These are phyloP conservation scores for Jaculus jaculus DNA, from an alignment of 2,113 vertebrate genomes.

Conservation along the genomic window DNA sequence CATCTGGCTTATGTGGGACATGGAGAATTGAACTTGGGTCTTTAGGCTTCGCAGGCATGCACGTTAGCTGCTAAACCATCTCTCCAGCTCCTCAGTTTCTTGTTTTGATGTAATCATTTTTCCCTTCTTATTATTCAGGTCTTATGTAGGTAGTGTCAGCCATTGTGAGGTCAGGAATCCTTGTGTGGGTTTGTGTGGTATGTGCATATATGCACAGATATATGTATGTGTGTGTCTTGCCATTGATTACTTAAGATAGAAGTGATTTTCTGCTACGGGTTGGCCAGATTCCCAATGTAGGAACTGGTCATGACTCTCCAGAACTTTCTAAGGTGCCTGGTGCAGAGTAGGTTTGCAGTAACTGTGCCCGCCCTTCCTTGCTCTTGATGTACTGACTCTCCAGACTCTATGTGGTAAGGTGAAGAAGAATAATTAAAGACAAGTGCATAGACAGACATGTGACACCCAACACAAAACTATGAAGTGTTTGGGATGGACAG, in stretches of 20 bases:
- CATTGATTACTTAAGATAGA: not conserved
- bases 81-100: no score
- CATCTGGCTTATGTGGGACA: no score
- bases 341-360: not conserved
- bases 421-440: not conserved
- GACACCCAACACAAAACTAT: not conserved
- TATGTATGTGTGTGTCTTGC: no score
- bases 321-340: not conserved
- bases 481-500: not conserved
- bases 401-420: not conserved
- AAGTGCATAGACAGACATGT: not conserved
- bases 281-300: not conserved
- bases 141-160: no score
- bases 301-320: not conserved
- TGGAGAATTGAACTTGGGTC: no score
- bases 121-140: no score
- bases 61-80: no score
- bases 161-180: no score
- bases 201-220: no score
- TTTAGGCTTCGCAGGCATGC: no score
- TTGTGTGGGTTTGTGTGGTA: no score
- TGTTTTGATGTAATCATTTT: no score
- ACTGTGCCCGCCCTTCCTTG: fast-evolving
- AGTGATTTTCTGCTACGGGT: not conserved
- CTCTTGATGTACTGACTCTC: not conserved